phyloP scores from a whole-genome alignment of 1,140 invertebrate genomes.

The Steinernema feltiae region DNA sequence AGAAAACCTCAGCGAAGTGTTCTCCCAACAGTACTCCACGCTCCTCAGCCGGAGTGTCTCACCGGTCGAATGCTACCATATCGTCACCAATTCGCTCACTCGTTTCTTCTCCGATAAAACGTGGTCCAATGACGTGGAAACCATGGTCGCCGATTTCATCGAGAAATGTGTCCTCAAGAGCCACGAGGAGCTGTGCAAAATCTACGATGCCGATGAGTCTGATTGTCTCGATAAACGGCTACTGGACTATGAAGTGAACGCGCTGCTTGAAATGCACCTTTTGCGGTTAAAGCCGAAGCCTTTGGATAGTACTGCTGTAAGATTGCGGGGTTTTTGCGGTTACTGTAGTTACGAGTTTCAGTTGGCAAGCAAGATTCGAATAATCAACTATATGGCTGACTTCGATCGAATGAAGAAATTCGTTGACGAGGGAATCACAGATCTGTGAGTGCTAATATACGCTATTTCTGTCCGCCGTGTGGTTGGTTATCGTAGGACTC shows the following conservation, averaged over 20 bases:
- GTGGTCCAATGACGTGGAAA: background rate
- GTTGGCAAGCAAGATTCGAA: background rate
- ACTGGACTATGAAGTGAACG: background rate
- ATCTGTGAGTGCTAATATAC: background rate
- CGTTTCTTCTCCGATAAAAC: background rate
- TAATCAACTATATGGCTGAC: background rate
- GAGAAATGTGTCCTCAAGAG: background rate
- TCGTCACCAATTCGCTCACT: background rate
- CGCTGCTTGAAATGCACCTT: background rate
- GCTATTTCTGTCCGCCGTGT: too few species aligned
- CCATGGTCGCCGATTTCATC: background rate
- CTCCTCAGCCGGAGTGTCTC: background rate
- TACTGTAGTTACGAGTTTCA: background rate
- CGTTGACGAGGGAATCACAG: background rate
- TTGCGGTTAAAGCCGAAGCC: background rate
- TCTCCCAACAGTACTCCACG: background rate
- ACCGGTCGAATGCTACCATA: background rate
- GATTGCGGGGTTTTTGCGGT: background rate
- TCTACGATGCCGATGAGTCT: background rate
- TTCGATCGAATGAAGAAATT: background rate
- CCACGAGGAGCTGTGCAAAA: background rate
- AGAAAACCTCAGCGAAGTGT: background rate
- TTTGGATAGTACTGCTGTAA: background rate
- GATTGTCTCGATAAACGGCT: background rate
- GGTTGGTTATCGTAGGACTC: too few species aligned